These are phyloP conservation scores for Drosophila falleni DNA, from an alignment of 2,888 invertebrate species.

Conservation along the genomic window DNA sequence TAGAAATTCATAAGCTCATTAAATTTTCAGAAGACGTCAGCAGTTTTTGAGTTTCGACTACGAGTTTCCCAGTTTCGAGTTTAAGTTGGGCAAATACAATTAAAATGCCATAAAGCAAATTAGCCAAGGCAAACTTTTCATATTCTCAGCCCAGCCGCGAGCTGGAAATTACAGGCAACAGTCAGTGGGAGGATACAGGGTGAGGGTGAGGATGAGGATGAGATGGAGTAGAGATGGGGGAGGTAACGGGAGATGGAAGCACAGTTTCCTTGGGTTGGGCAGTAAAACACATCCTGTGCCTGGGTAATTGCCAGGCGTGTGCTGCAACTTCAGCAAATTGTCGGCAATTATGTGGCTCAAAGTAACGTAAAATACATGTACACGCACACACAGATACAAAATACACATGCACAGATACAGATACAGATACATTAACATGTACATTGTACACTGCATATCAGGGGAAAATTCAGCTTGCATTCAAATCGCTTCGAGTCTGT, in stretches of 20 bases:
- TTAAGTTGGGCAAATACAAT: conserved; percentile 72
- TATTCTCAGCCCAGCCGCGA: conserved; percentile 65
- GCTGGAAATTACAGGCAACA: conserved; percentile 71
- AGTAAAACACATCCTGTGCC: conserved; percentile 76
- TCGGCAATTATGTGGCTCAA: conserved; percentile 78
- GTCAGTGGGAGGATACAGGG: conserved; percentile 25
- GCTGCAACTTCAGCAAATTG: conserved; percentile 81
- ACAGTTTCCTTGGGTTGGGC: conserved; percentile 43
- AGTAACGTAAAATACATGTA: conserved; percentile 64
- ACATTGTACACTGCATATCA: conserved; percentile 1
- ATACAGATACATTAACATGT: conserved; percentile 16
- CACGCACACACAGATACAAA: conserved; percentile 26
- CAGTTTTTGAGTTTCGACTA: conserved; percentile 23
- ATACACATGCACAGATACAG: conserved; percentile 24
- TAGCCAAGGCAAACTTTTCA: conserved; percentile 80
- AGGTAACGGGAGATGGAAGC: not conserved
- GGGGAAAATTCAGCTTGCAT: conserved; percentile 34
- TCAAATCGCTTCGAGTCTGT: conserved; percentile 48
- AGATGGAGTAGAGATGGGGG: not conserved
- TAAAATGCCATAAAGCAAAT: conserved; percentile 80
- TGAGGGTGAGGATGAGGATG: conserved; percentile 1
- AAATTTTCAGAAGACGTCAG: conserved; percentile 67
- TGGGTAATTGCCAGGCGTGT: conserved; percentile 75
- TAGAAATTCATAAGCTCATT: conserved; percentile 78
- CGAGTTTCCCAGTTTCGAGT: conserved; percentile 23